Base-by-base conservation (phyloP, 2,113 vertebrate species). In the Turnix velox region DNA sequence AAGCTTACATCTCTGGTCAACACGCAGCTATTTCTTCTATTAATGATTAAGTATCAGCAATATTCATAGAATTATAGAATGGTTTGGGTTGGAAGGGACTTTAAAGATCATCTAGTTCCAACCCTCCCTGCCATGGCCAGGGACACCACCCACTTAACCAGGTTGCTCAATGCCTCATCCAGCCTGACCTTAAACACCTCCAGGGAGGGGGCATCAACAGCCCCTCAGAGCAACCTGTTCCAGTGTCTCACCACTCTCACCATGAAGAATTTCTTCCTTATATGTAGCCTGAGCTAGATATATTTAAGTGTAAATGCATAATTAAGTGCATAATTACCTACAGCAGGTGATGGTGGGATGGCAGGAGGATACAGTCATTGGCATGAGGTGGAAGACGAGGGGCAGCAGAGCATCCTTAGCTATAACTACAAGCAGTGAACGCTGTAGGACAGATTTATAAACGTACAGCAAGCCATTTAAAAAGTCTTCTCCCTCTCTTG, bases 391-490 rank as follows among this genome's bases (percentile, higher is more conserved):
- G 73, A 72, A 84, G 78, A 58, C 33, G 66, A 85, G 72, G 75
- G 52, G 79, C 45, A 92, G 86, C 17, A 43, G 69, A 95, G 33
- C 43, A 88, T 66, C 27, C 86, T 90, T 30, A 92, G 65, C 76
- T 79, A 18, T 80, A 94, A 83, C 67, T 90, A 92, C 72, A 78
- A 82, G 83, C 80, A 54, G 18, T 30, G 83, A 95, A 83, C 68
- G 51, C 40, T 18, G 12, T 13, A 58, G 54, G 74, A 87, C 59
- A 95, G 93, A 93, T 76, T 88, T 95, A 79, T 91, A 84, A 92
- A 91, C 80, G 84, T 75, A 90, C 43, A 59, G 74, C 71, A 86
- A 91, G 74, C 40, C 63, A 78, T 88, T 93, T 91, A 51, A 93
- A 91, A 87, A 95, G 65, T 48, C 35, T 54, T 91, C 84, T 90